Base-by-base conservation (phyloP, 2,797 vertebrate species). In the Sylvia borin region DNA sequence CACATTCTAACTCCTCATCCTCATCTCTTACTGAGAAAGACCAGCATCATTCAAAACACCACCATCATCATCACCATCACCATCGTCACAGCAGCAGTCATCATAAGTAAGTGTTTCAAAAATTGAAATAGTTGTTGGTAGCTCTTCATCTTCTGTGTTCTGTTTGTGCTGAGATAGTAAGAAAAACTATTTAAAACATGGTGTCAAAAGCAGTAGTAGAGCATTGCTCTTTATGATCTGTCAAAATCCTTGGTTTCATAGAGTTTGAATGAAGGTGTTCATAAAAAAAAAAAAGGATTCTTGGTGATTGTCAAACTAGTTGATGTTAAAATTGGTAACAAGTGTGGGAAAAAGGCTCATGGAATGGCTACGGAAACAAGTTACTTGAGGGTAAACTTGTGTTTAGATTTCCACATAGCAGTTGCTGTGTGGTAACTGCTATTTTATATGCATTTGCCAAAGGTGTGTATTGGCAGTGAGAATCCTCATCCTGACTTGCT, bases 1-100 rank as follows among this genome's bases (percentile, higher is more conserved):
- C 98, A 40, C 98, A 98, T 96, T 98, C 99, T 70, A 99, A 99
- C 97, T 99, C 99, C 22, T 99, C 99, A 8, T 98, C 98, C 55
- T 97, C 98, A 5, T 99, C 99, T 71, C 98, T 99, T 88, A 98
- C 99, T 10, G 99, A 99, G 95, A 99, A 99, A 98, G 99, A 99
- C 93, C 99, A 99, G 97, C 99, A 99, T 97, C 98, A 98, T 97
- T 98, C 98, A 91, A 98, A 98, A 92, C 99, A 99, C 93, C 98
- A 99, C 77, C 99, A 99, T 20, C 57, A 99, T 83, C 98, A 98
- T 51, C 98, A 98, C 86, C 99, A 99, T 15, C 98, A 98, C 85
- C 99, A 99, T 70, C 98, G 98, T 93, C 98, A 99, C 97, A 98
- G 98, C 97, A 98, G 98, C 89, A 98, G 98, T 88, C 99, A 99